phyloP scores from a whole-genome alignment of 2,797 vertebrate species.

The Mionectes olivaceus region DNA sequence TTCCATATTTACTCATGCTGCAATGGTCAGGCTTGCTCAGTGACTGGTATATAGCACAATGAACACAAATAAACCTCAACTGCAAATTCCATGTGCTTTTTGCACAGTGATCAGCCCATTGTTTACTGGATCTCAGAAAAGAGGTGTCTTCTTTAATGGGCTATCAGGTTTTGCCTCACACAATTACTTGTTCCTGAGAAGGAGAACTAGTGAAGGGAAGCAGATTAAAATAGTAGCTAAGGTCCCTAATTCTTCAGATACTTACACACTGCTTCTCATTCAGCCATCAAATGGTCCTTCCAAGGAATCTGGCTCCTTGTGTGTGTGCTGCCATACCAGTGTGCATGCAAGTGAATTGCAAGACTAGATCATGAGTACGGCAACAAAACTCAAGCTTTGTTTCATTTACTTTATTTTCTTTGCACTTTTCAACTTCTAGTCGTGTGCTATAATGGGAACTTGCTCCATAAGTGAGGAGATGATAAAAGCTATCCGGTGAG shows the following conservation, averaged over 20 bases:
- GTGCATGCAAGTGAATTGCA: not conserved
- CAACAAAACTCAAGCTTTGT: not conserved
- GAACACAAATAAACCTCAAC: not conserved
- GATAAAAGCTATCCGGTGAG: rapidly evolving
- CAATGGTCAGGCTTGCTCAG: not conserved
- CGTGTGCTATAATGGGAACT: not conserved
- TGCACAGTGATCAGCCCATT: not conserved
- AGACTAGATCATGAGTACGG: not conserved
- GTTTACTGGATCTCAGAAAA: not conserved
- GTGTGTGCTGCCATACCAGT: not conserved
- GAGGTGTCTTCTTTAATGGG: not conserved
- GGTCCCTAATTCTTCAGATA: not conserved
- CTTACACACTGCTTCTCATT: not conserved
- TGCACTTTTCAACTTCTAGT: not conserved
- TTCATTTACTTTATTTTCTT: not conserved
- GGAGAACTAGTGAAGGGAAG: not conserved
- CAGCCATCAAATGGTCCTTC: not conserved
- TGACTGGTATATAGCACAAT: not conserved
- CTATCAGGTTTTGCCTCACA: not conserved
- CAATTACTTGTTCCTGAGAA: not conserved
- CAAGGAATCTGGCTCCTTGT: not conserved
- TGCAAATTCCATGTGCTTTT: not conserved
- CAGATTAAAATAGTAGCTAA: not conserved
- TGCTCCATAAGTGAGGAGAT: not conserved
- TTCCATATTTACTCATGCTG: not conserved